Percentiles rank a stretch among this genome's conserved stretches.
Evolutionary conservation across 2,113 vertebrate species (phyloP).

Genomic region (Engystomops pustulosus): DNA sequence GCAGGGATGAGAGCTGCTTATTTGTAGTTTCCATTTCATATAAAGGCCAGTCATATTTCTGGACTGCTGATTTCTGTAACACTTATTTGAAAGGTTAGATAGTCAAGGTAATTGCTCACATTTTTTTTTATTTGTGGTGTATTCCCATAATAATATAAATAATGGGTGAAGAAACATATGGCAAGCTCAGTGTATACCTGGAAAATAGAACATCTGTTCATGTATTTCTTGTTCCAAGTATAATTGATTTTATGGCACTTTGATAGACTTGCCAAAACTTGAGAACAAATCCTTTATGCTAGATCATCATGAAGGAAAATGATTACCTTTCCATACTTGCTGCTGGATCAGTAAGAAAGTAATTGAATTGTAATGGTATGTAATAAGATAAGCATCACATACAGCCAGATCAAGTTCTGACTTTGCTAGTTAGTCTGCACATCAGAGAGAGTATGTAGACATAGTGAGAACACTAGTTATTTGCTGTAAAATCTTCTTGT

Average conservation of each 20-base stretch:
- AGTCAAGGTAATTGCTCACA: background rate
- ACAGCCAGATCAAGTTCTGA: conserved; percentile 41
- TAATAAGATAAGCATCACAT: conserved; percentile 26
- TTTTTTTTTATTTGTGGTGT: too few relatives aligned
- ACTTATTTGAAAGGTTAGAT: too few relatives aligned
- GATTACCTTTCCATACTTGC: background rate
- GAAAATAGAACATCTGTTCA: background rate
- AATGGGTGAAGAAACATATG: conserved; percentile 12
- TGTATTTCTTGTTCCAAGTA: background rate
- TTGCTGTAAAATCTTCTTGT: background rate
- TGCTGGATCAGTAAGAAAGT: background rate
- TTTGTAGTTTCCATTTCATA: too few relatives aligned
- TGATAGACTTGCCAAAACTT: conserved; percentile 25
- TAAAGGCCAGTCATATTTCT: too few relatives aligned
- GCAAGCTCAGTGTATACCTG: background rate
- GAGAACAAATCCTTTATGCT: conserved; percentile 1
- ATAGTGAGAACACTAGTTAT: background rate
- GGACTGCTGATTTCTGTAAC: too few relatives aligned
- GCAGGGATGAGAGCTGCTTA: too few relatives aligned
- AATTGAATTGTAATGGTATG: conserved; percentile 4
- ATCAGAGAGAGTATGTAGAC: background rate
- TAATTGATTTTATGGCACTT: conserved; percentile 23
- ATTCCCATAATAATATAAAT: background rate
- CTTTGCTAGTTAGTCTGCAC: background rate
- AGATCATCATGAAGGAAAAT: background rate